Base-by-base conservation (phyloP, 2,888 invertebrate genomes). In the Fabriciana adippe region DNA sequence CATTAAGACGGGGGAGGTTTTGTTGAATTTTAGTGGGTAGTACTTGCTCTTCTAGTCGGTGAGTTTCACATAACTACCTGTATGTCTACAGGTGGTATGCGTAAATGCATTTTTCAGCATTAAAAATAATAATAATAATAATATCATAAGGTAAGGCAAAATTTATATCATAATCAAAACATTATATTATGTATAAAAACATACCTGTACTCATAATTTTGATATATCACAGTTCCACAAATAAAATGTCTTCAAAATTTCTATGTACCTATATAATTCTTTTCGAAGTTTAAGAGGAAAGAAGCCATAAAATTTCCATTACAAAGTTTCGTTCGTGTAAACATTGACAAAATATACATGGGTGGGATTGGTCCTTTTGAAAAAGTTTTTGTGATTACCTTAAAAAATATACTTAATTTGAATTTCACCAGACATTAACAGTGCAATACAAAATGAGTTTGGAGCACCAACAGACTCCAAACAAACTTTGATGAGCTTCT, bases 401-500 rank as follows among this genome's bases (percentile, higher is more conserved):
- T 55, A 54, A 54, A 41, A 45, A 55, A 41, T 16, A 53, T 47
- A 45, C n/a, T 63, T 63, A 47, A 63, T 63, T 63, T 41, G 53
- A 41, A 61, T 51, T 62, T 51, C 35, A 14, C 21, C 1, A 14
- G 51, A 14, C 14, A 14, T 18, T 16, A 31, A 31, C 48, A 31
- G 47, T 31, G 48, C 59, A 59, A 26, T 35, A 35, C 59, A 47
- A 60, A 64, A 45, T 66, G 50, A 66, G 55, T 66, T 57, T 5
- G 11, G 13, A 55, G n/a, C 21, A 59, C 63, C 69, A 55, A 55
- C 63, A 55, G 69, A 66, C 54, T 64, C 18, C 35, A 13, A 66
- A 51, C 59, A 63, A 62, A 69, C 59, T 69, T 63, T 66, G 54
- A 63, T 66, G 53, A 63, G 47, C 41, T 63, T 57, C 55, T 31